Conservation (phyloP, 2,888 invertebrate species). For the Meghimatium bilineatum region DNA sequence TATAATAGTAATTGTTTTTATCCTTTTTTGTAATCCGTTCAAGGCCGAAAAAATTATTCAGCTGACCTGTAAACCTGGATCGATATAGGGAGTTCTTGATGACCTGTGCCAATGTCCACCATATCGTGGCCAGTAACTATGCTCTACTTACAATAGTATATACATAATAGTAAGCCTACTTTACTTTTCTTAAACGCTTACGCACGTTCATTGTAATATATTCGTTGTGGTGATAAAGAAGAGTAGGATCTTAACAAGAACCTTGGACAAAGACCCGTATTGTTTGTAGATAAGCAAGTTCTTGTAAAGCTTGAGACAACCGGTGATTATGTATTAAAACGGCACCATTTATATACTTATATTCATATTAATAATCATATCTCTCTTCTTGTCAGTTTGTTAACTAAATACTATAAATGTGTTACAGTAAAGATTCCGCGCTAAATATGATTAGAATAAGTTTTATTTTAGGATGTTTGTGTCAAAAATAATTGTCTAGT, state of each 20-base stretch:
- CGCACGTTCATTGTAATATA: too few relatives aligned
- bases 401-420: neutral
- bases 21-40: neutral
- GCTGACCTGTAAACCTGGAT: neutral
- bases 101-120: neutral
- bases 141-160: neutral
- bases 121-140: neutral
- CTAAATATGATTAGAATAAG: neutral
- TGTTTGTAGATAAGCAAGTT: too few relatives aligned
- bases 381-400: neutral
- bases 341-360: neutral
- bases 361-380: conserved; percentile 3
- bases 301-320: too few relatives aligned
- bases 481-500: neutral
- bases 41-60: neutral
- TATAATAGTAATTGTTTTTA: neutral
- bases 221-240: too few relatives aligned
- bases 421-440: neutral
- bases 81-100: conserved; percentile 2
- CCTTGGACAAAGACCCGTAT: too few relatives aligned
- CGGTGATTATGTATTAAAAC: neutral
- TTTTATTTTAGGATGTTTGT: neutral
- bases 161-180: too few relatives aligned
- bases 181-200: neutral
- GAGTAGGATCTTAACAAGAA: too few relatives aligned